These are phyloP conservation scores for Polyergus mexicanus DNA, from an alignment of 1,140 invertebrate genomes.

Conservation along the genomic window DNA sequence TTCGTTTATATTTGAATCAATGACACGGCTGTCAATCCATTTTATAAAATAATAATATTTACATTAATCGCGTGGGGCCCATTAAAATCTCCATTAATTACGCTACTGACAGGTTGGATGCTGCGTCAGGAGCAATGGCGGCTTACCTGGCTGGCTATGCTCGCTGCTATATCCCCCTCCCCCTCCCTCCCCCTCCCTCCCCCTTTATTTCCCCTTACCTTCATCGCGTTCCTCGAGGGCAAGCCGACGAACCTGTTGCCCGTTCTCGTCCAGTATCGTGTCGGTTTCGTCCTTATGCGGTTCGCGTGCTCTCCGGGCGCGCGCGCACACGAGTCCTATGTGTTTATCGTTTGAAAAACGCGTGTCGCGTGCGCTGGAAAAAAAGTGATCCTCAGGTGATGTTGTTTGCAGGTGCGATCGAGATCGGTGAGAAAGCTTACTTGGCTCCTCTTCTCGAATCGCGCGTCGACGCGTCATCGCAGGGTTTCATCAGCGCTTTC, in stretches of 20 bases:
- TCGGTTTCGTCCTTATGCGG: slow-evolving; percentile 60
- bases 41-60: neutral
- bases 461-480: slow-evolving; percentile 23
- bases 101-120: slow-evolving; percentile 72
- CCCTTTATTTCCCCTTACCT: slow-evolving; percentile 11
- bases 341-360: neutral
- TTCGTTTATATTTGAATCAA: neutral
- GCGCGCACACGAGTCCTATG: neutral
- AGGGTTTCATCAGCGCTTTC: neutral
- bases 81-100: slow-evolving; percentile 13
- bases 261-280: slow-evolving; percentile 72
- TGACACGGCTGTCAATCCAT: neutral
- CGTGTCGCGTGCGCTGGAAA: neutral
- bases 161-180: slow-evolving; percentile 27
- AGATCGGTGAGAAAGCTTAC: slow-evolving; percentile 31
- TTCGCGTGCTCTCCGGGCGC: slow-evolving; percentile 1
- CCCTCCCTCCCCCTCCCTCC: slow-evolving; percentile 1
- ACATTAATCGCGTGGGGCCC: neutral
- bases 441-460: neutral
- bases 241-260: slow-evolving; percentile 76
- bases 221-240: slow-evolving; percentile 67
- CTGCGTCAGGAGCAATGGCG: slow-evolving; percentile 78
- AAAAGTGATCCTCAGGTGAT: neutral
- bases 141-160: slow-evolving; percentile 70
- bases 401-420: neutral